These are phyloP conservation scores for Napeogenes inachia DNA, from an alignment of 2,888 invertebrate genomes.

Conservation along the genomic window DNA sequence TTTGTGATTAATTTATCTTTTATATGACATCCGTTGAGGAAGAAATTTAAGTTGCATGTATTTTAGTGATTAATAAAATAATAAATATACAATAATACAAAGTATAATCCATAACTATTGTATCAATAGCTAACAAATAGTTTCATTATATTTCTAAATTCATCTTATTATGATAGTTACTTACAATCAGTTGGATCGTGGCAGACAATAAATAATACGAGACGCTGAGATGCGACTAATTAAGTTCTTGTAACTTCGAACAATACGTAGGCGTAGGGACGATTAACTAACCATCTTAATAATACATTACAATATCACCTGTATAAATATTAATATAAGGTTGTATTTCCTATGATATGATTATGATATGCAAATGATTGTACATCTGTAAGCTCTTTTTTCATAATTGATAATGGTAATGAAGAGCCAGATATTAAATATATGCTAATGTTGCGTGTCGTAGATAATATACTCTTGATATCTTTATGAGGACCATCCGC, in stretches of 20 bases:
- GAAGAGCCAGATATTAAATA: constrained; percentile 46
- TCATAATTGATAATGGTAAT: constrained; percentile 65
- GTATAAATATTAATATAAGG: constrained; percentile 34
- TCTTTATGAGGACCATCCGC: constrained; percentile 19
- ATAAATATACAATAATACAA: too few relatives aligned
- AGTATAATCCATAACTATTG: too few relatives aligned
- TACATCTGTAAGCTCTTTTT: constrained; percentile 39
- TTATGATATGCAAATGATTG: constrained; percentile 38
- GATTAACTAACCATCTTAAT: constrained; percentile 27
- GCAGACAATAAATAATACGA: constrained; percentile 66
- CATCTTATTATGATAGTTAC: constrained; percentile 51
- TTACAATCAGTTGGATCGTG: constrained; percentile 60
- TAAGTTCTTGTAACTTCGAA: constrained; percentile 68
- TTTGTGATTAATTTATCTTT: too few relatives aligned
- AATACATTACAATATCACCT: constrained; percentile 35
- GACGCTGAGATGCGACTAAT: constrained; percentile 66
- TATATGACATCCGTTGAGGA: too few relatives aligned
- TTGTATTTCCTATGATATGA: constrained; percentile 22
- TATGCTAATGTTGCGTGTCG: constrained; percentile 33
- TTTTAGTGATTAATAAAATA: too few relatives aligned
- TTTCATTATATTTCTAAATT: constrained; percentile 36
- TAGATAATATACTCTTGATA: constrained; percentile 22
- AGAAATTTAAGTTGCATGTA: too few relatives aligned
- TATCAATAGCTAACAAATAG: constrained; percentile 12
- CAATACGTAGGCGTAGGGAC: constrained; percentile 62